Percentiles rank a stretch among this genome's conserved stretches.
These are phyloP conservation scores for Hycleus cichorii DNA, from an alignment of 1,140 invertebrate species.

Conservation along the genomic window DNA sequence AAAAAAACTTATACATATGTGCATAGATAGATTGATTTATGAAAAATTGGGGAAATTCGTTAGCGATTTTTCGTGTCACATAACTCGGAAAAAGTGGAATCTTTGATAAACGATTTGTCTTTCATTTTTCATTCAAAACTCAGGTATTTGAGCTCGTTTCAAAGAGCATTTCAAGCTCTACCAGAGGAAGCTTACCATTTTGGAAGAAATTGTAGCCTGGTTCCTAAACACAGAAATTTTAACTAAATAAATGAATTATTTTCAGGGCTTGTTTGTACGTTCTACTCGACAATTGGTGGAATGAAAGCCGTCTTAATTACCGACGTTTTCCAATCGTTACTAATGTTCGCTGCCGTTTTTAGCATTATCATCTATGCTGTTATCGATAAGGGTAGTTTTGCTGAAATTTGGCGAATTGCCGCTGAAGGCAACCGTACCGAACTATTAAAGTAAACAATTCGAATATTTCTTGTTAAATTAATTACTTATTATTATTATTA, in stretches of 20 bases:
- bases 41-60: too few relatives aligned
- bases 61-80: too few relatives aligned
- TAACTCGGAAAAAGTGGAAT: too few relatives aligned
- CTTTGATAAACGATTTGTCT: too few relatives aligned
- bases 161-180: too few relatives aligned
- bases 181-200: too few relatives aligned
- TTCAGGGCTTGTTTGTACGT: constrained; percentile 62
- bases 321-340: constrained; percentile 72
- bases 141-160: too few relatives aligned
- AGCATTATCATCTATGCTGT: constrained; percentile 66
- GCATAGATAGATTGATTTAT: too few relatives aligned
- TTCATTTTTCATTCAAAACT: too few relatives aligned
- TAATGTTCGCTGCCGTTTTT: constrained; percentile 71
- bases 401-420: constrained; percentile 60
- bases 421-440: constrained; percentile 55
- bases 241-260: neutral
- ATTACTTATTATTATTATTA: neutral
- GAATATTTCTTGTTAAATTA: neutral
- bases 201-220: too few relatives aligned
- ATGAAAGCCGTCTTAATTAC: constrained; percentile 86
- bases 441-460: constrained; percentile 55
- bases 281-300: constrained; percentile 80
- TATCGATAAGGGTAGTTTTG: constrained; percentile 54
- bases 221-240: neutral
- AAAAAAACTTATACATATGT: too few relatives aligned